Conservation (phyloP, 2,113 vertebrate species). For the Myotis davidii region DNA sequence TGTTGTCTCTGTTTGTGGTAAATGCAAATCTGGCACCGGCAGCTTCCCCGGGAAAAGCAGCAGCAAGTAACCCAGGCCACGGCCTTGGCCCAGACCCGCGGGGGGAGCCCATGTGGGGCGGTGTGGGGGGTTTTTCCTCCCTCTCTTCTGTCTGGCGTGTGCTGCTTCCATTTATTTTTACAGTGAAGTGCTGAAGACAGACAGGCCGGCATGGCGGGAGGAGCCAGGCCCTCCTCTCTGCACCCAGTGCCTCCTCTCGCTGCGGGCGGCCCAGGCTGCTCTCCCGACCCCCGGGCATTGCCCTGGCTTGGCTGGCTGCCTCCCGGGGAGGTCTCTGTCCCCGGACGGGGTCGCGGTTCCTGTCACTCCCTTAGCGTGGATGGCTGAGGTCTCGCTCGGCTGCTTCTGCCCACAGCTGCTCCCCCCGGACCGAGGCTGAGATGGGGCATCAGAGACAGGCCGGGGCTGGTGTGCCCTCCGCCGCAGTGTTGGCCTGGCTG, state of each 20-base stretch:
- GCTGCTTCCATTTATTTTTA: constrained; percentile 75
- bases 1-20: constrained; percentile 83
- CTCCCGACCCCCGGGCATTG: not conserved
- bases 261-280: not conserved
- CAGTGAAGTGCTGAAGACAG: constrained; percentile 74
- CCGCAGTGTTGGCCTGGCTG: not conserved
- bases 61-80: constrained; percentile 63
- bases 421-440: not conserved
- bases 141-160: constrained; percentile 46
- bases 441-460: not conserved
- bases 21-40: constrained; percentile 72
- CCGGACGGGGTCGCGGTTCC: not conserved
- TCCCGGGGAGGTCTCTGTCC: not conserved
- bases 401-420: not conserved
- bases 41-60: constrained; percentile 53
- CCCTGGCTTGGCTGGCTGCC: not conserved
- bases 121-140: constrained; percentile 35
- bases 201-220: constrained; percentile 65
- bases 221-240: not conserved
- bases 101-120: not conserved
- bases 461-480: not conserved
- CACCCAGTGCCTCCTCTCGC: not conserved
- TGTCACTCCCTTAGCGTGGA: not conserved
- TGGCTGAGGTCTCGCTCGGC: not conserved
- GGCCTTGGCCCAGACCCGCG: constrained; percentile 58